Conservation (phyloP, 1,140 invertebrate species). For the Bilobella aurantiaca region DNA sequence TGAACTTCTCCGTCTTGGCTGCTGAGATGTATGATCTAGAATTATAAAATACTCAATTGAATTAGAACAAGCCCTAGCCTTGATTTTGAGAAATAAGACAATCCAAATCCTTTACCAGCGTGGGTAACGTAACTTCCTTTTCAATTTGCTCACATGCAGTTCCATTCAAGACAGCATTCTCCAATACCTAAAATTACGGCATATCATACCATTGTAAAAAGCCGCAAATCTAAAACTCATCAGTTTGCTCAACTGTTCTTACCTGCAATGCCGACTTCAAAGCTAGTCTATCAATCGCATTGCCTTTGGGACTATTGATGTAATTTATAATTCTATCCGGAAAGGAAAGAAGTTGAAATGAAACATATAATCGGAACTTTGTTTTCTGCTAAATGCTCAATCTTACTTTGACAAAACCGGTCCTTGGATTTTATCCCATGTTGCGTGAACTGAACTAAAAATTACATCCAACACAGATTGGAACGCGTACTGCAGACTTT, state of each 20-base stretch:
- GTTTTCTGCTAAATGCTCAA: no score
- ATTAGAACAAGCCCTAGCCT: not conserved
- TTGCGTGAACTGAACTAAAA: slow-evolving; percentile 16
- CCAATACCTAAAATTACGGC: slow-evolving; percentile 26
- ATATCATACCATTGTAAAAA: no score
- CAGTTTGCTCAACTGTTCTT: not conserved
- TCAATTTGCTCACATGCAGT: slow-evolving; percentile 62
- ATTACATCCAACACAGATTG: slow-evolving; percentile 28
- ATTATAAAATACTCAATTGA: not conserved
- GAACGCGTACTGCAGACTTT: slow-evolving; percentile 15
- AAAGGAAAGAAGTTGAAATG: not conserved
- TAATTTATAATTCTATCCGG: slow-evolving; percentile 14
- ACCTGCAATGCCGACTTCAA: slow-evolving; percentile 26
- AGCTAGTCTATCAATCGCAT: slow-evolving; percentile 13
- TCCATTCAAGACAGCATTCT: slow-evolving; percentile 23
- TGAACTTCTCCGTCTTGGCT: slow-evolving; percentile 64
- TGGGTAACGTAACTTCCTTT: slow-evolving; percentile 74
- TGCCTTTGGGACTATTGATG: slow-evolving; percentile 19
- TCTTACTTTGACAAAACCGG: slow-evolving; percentile 29
- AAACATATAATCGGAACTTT: not conserved
- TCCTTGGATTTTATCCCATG: slow-evolving; percentile 28
- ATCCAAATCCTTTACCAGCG: slow-evolving; percentile 58
- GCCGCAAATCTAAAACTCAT: not conserved
- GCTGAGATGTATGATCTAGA: slow-evolving; percentile 23
- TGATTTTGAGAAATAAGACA: not conserved